phyloP scores from a whole-genome alignment of 1,140 invertebrate species.

The Arion vulgaris region DNA sequence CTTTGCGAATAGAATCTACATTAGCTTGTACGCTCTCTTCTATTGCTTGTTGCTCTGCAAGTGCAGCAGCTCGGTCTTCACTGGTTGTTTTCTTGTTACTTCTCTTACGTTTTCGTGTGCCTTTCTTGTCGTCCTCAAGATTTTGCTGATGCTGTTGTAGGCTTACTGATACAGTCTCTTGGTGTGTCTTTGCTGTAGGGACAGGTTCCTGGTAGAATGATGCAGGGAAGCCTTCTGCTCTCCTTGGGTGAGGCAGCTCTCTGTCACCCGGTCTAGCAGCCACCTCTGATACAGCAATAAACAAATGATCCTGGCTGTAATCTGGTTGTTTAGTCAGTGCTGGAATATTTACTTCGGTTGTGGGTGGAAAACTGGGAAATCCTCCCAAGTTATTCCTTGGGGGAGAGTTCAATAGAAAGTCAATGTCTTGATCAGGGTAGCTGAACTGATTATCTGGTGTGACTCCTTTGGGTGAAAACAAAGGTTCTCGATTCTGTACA shows the following conservation, averaged over 20 bases:
- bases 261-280: background rate
- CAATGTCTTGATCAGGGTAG: background rate
- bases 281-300: background rate
- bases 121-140: constrained; percentile 31
- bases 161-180: background rate
- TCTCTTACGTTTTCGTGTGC: constrained; percentile 13
- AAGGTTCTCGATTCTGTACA: background rate
- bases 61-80: constrained; percentile 29
- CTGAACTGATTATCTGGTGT: background rate
- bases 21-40: constrained; percentile 33
- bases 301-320: constrained; percentile 17
- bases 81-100: constrained; percentile 25
- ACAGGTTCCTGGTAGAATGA: constrained; percentile 38
- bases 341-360: background rate
- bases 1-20: constrained; percentile 35
- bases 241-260: background rate
- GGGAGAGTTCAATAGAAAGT: constrained; percentile 34
- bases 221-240: constrained; percentile 27
- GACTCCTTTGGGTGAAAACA: constrained; percentile 28
- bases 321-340: background rate
- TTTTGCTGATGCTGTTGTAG: constrained; percentile 8
- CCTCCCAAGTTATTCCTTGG: constrained; percentile 3
- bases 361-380: constrained; percentile 4
- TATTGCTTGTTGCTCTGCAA: constrained; percentile 25
- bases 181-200: background rate